phyloP scores from a whole-genome alignment of 2,113 vertebrate genomes.

The Etia nguti region DNA sequence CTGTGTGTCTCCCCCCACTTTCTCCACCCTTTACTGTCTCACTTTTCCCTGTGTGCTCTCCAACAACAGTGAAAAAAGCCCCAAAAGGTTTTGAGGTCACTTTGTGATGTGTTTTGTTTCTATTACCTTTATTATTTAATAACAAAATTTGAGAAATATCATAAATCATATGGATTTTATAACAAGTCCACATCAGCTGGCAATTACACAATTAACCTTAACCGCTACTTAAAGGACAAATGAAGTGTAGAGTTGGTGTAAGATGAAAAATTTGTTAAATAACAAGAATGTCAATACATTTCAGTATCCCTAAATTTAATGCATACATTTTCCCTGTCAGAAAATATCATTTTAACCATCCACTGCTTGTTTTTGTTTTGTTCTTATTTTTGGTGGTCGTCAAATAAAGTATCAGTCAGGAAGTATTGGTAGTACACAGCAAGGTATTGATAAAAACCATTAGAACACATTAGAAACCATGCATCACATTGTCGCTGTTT shows the following conservation, averaged over 20 bases:
- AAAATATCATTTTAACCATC: accelerated
- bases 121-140: neutral
- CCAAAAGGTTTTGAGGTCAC: neutral
- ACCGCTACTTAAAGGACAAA: neutral
- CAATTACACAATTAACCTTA: neutral
- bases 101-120: neutral
- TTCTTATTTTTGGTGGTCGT: neutral
- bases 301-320: neutral
- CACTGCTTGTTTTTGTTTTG: neutral
- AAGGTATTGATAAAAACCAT: accelerated
- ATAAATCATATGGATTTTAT: neutral
- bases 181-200: neutral
- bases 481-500: neutral
- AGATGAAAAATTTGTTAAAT: neutral
- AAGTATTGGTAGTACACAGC: neutral
- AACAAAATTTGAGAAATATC: neutral
- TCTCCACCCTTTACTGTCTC: neutral
- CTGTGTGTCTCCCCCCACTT: neutral
- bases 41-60: accelerated
- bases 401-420: neutral
- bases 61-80: neutral
- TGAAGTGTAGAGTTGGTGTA: neutral
- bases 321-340: neutral
- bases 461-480: neutral
- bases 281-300: neutral